Base-by-base conservation (phyloP, 2,888 invertebrate species). In the Stegana nigrithorax region DNA sequence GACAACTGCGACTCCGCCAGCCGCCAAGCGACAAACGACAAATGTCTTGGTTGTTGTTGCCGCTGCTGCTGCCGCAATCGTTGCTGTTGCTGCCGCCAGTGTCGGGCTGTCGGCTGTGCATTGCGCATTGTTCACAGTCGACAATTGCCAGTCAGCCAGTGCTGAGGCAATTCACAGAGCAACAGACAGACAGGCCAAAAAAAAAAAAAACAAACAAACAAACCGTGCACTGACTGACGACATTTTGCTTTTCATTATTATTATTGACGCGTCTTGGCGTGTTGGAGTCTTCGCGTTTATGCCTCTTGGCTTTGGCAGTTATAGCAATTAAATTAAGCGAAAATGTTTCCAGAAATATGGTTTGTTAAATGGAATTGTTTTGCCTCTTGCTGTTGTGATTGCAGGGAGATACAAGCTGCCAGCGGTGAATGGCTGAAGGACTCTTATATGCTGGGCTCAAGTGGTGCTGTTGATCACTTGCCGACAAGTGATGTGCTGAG, bases 341-440 rank as follows among this genome's bases (percentile, higher is more conserved):
- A n/a, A n/a, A n/a, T n/a, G n/a, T n/a, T n/a, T n/a, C 44, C 44
- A 4, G 8, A 50, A 59, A 29, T 23, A 71, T 81, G 77, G 68
- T 81, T 73, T 72, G 67, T 81, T 25, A 82, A 83, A 69, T 83
- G 78, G 74, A 75, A 79, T 67, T 81, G 75, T 72, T 78, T 73
- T 60, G 76, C 70, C 21, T 51, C 59, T 56, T 68, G 67, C 73
- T 76, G 79, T 81, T 79, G 76, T 88, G n/a, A n/a, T n/a, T 88
- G 69, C 86, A 91, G 92, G 87, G 91, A 91, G 85, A 87, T 91
- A 69, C 90, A 90, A 83, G 88, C 89, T 21, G 89, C 89, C 44
- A 89, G 90, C 60, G 90, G 90, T 61, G 91, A 91, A 78, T 91
- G 91, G 91, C 88, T 90, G 85, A 89, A 89, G 67, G 90, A 90